Evolutionary conservation across 30 jellyfish, hydroid and myxozoan species (phyloP), one percentile per base, ranked within the genome.

Genomic region (Pelagia noctiluca): DNA sequence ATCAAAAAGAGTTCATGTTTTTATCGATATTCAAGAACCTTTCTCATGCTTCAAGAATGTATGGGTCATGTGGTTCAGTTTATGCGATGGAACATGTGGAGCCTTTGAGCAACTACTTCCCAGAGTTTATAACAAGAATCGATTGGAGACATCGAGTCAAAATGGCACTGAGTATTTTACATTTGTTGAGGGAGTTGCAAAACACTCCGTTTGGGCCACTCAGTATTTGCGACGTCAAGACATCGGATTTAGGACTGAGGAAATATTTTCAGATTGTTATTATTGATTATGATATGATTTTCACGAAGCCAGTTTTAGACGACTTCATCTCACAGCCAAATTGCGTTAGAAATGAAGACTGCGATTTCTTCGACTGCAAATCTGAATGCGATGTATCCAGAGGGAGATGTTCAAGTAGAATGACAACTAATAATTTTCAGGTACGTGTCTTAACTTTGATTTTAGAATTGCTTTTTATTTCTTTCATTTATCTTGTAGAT

Each of bases 281-380:
- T 16, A 89, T 89, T 65, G 97, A 89, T 75, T 82, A 66, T 37
- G 97, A 89, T 76, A 29, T 89, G 92, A 38, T 89, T 8, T 82
- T 65, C 35, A 69, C 96, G 37, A 24, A 71, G 3, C 60, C 64
- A 12, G n/a, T 53, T 22, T 68, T 83, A 1, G 78, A 74, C 23
- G 91, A 82, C 19, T 85, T 89, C 10, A 50, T 89, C 38, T 49
- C 92, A 1, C 96, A 89, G 72, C 91, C 96, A 13, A 30, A 31
- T 5, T 89, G 97, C 61, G 50, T 35, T 7, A 53, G 64, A 30
- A 92, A 89, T 60, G 76, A 35, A 5, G 95, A 89, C 8, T 89
- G 97, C 61, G 90, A 71, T 50, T 89, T 89, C 49, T 82, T 89
- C 48, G 92, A 89, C 22, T 89, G 97, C 50, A 74, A 67, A 32